These are phyloP conservation scores for Andrena fulva DNA, from an alignment of 2,888 invertebrate species.

Conservation along the genomic window DNA sequence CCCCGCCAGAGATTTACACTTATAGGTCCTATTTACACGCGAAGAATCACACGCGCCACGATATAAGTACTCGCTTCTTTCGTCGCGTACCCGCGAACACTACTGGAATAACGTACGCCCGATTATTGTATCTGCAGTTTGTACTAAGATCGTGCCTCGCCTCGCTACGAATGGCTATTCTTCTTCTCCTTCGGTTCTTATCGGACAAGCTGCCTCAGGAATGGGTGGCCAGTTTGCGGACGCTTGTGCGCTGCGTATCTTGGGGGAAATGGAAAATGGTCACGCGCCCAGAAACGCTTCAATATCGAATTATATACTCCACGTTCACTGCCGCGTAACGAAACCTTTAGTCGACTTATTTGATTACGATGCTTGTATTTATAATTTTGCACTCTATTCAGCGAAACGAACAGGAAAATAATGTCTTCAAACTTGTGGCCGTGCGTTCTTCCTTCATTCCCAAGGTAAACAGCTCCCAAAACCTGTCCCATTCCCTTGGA, in stretches of 20 bases:
- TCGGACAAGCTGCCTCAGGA: background rate
- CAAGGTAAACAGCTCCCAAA: background rate
- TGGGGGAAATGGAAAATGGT: background rate
- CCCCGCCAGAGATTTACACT: conserved; percentile 6
- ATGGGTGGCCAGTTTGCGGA: background rate
- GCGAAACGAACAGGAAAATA: background rate
- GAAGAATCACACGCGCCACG: conserved; percentile 38
- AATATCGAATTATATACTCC: no score
- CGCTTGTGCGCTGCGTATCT: background rate
- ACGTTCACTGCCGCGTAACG: no score
- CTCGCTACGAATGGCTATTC: conserved; percentile 23
- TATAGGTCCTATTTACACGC: conserved; percentile 58
- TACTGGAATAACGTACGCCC: conserved; percentile 27
- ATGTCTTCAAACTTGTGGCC: background rate
- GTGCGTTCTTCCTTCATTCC: background rate
- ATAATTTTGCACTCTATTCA: background rate
- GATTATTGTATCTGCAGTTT: conserved; percentile 71
- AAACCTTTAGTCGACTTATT: no score
- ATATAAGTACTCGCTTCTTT: conserved; percentile 57
- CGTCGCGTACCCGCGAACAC: conserved; percentile 19
- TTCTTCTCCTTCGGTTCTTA: background rate
- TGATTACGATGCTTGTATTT: background rate
- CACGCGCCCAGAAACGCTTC: no score
- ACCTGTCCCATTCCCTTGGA: background rate
- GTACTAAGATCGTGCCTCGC: conserved; percentile 64